Base-by-base conservation (phyloP, 2,888 invertebrate species). In the Timandra comae region DNA sequence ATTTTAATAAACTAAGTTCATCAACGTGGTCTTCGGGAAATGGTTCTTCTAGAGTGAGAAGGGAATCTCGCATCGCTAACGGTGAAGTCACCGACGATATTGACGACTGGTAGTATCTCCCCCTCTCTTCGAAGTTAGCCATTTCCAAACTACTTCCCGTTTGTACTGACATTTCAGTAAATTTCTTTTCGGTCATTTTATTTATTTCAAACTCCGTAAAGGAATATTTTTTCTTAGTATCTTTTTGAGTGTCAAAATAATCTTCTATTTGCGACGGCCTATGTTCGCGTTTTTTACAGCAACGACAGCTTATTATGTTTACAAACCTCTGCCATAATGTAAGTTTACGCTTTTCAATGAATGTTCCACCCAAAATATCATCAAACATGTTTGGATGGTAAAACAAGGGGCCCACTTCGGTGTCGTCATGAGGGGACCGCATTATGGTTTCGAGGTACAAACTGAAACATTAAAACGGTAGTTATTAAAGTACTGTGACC, bases 381-480 rank as follows among this genome's bases (percentile, higher is more conserved):
- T 63, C 60, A 24, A 61, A 58, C 3, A 50, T 40, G 30, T 43
- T 38, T 11, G 36, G 47, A 1, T 52, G 57, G 32, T 59, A 63
- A 7, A 43, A 40, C 12, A 52, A 43, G 45, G 57, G 67, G 1
- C 55, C 16, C 5, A 9, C 39, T 8, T 32, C 33, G 16, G 49
- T 42, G 1, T 61, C 62, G 6, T 78, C 75, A 21, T 59, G 53
- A n/a, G 82, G 82, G 20, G 77, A 71, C 12, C 72, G 63, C 84
- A 85, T 85, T 8, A 81, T 53, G 7, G 66, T 43, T 9, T 79
- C 68, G 46, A 84, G 56, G 38, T 67, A 63, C 33, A 85, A 61
- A 36, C 84, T 85, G 66, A 12, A 65, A 71, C 29, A 41, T 43
- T n/a, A n/a, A n/a, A n/a, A n/a, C n/a, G n/a, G n/a, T n/a, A n/a